These are phyloP conservation scores for Okapia johnstoni DNA, from an alignment of 2,113 vertebrate species.

Conservation along the genomic window DNA sequence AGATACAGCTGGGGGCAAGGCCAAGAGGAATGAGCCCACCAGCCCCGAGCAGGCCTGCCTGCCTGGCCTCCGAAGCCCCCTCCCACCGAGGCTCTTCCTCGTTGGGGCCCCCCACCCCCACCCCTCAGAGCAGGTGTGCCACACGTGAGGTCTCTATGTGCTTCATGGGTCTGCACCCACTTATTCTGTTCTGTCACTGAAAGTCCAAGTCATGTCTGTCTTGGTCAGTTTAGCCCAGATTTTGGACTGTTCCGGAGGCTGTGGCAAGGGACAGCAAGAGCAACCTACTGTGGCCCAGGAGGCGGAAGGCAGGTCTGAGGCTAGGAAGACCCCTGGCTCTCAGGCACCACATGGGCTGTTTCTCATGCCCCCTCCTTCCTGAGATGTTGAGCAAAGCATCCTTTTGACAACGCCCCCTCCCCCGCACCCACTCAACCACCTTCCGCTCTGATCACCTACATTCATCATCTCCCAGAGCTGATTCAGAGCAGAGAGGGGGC, in stretches of 20 bases:
- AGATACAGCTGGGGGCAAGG: conserved; percentile 84
- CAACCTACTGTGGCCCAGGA: not conserved
- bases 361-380: not conserved
- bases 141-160: rapidly evolving
- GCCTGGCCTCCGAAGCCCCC: rapidly evolving
- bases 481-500: not conserved
- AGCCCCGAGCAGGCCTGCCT: rapidly evolving
- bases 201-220: not conserved
- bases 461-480: not conserved
- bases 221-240: not conserved
- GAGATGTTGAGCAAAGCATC: not conserved
- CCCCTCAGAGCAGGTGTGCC: rapidly evolving
- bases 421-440: not conserved
- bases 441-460: not conserved
- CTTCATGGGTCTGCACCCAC: rapidly evolving
- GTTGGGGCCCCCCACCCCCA: not conserved
- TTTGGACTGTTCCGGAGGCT: not conserved
- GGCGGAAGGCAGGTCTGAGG: not conserved
- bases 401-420: not conserved
- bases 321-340: not conserved
- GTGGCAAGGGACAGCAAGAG: rapidly evolving
- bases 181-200: rapidly evolving
- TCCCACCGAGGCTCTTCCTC: rapidly evolving
- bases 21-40: rapidly evolving
- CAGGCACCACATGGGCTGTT: not conserved